Percentiles rank a stretch among this genome's conserved stretches.
Evolutionary conservation across 2,888 invertebrate species (phyloP).

Genomic region (Coelogynopora nodosa): DNA sequence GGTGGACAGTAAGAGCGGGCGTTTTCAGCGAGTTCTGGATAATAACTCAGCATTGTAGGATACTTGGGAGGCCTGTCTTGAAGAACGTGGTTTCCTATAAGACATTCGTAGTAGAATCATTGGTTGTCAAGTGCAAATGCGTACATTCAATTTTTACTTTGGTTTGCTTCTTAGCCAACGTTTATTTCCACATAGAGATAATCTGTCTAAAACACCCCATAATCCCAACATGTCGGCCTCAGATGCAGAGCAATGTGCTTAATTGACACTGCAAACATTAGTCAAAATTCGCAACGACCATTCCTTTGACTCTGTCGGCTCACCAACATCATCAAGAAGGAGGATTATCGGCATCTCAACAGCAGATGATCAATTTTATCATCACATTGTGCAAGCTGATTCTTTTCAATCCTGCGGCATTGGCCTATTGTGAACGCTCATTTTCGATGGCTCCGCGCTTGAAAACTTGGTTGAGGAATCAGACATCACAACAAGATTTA

Average conservation of each 20-base stretch:
- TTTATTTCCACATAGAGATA: constrained; percentile 1
- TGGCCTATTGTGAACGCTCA: neutral
- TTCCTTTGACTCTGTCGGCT: neutral
- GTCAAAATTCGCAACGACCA: neutral
- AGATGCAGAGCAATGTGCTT: neutral
- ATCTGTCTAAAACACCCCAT: neutral
- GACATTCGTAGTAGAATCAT: neutral
- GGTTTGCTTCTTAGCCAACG: constrained; percentile 1
- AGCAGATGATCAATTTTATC: neutral
- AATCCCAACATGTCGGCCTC: neutral
- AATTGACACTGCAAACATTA: neutral
- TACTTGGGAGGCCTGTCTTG: constrained; percentile 18
- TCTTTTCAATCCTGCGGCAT: neutral
- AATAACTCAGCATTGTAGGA: neutral
- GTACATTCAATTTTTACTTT: too few relatives aligned
- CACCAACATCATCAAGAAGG: neutral
- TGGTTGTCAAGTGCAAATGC: constrained; percentile 10
- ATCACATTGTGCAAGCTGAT: neutral
- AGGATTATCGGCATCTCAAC: neutral
- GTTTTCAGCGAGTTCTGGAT: constrained; percentile 11
- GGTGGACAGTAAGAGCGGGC: neutral
- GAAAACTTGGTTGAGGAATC: neutral
- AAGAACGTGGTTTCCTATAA: neutral
- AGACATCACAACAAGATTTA: constrained; percentile 9
- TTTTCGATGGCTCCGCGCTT: neutral